phyloP scores from a whole-genome alignment of 2,797 vertebrate genomes.

The Parotocinclus haroldoi region DNA sequence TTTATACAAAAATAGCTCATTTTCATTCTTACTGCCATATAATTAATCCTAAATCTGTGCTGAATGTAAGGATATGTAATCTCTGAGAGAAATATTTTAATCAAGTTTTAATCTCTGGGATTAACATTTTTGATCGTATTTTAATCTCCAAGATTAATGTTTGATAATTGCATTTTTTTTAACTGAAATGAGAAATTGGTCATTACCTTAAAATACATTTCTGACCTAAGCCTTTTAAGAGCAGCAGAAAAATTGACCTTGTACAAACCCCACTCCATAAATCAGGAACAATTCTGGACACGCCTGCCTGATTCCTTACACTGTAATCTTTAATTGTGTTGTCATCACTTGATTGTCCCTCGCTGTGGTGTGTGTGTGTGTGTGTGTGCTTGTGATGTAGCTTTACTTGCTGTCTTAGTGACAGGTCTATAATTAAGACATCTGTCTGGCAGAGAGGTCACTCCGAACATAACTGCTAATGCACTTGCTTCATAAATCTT shows the following conservation, averaged over 20 bases:
- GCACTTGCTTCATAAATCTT: slow-evolving; percentile 2
- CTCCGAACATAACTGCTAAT: slow-evolving; percentile 3
- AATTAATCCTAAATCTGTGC: too few relatives aligned
- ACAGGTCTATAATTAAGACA: slow-evolving; percentile 30
- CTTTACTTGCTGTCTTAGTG: slow-evolving; percentile 11
- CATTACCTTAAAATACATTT: neutral
- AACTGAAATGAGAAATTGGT: too few relatives aligned
- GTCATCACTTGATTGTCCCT: slow-evolving; percentile 8
- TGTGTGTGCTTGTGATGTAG: slow-evolving; percentile 3
- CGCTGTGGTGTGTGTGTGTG: neutral
- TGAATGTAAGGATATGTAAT: too few relatives aligned
- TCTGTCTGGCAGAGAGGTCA: slow-evolving; percentile 13
- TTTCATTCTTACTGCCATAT: too few relatives aligned
- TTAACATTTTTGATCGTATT: too few relatives aligned
- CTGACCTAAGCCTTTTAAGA: neutral
- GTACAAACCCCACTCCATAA: neutral
- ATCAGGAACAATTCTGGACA: neutral
- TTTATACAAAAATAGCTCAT: too few relatives aligned
- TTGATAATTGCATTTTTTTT: too few relatives aligned
- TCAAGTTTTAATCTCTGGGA: too few relatives aligned
- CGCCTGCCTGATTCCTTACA: neutral
- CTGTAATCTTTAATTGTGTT: slow-evolving; percentile 5
- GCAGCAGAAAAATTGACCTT: neutral
- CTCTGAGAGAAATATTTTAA: too few relatives aligned
- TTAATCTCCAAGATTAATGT: too few relatives aligned